Conservation (phyloP, 2,797 vertebrate genomes). For the Myoxocephalus aenaeus region DNA sequence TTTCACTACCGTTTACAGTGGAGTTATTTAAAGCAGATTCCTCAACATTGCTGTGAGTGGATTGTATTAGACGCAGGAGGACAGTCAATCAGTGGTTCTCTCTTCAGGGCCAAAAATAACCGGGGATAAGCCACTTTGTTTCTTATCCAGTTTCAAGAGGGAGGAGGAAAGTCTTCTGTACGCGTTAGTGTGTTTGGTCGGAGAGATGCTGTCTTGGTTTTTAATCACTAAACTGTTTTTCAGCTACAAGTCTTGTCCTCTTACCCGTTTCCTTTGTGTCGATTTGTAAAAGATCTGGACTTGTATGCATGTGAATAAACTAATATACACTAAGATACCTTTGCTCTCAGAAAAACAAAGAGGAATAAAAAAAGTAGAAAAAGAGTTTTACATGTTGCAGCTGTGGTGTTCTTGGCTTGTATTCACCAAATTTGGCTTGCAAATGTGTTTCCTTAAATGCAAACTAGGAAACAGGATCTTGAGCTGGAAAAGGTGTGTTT, state of each 20-base stretch:
- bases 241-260: background rate
- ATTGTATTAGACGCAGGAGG: conserved; percentile 10
- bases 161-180: background rate
- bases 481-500: background rate
- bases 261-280: background rate
- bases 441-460: conserved; percentile 53
- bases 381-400: background rate
- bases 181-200: background rate
- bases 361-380: background rate
- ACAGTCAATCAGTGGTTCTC: conserved; percentile 20
- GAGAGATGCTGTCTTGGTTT: background rate
- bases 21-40: conserved; percentile 43
- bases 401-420: conserved; percentile 8
- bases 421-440: conserved; percentile 65
- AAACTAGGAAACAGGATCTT: conserved; percentile 27
- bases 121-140: conserved; percentile 13
- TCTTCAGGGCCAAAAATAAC: conserved; percentile 46
- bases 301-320: background rate
- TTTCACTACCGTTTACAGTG: background rate
- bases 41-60: conserved; percentile 6
- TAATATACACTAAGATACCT: background rate
- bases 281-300: background rate
- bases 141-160: conserved; percentile 4
- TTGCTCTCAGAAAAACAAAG: background rate
- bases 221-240: background rate